phyloP scores from a whole-genome alignment of 2,888 invertebrate genomes.

The Congeria kusceri region DNA sequence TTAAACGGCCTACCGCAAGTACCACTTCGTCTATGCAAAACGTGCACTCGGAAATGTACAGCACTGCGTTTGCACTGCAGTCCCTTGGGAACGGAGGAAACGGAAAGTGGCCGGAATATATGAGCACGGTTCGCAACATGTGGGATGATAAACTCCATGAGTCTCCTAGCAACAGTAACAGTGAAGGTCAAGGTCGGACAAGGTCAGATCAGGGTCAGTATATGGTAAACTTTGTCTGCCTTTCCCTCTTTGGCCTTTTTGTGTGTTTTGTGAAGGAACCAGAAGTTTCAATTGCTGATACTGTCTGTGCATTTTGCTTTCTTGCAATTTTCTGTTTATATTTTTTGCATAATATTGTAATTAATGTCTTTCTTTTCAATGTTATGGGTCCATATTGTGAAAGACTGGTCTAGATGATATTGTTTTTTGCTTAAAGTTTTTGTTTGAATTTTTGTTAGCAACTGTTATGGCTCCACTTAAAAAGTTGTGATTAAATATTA shows the following conservation, averaged over 20 bases:
- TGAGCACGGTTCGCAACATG: slow-evolving; percentile 81
- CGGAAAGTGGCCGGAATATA: slow-evolving; percentile 74
- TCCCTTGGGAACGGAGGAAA: slow-evolving; percentile 76
- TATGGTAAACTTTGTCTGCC: slow-evolving; percentile 13
- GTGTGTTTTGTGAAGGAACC: no score
- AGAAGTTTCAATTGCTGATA: no score
- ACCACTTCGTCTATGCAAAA: slow-evolving; percentile 53
- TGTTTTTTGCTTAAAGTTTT: no score
- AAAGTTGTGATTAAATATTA: no score
- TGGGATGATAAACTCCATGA: slow-evolving; percentile 78
- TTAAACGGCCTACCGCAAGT: slow-evolving; percentile 53
- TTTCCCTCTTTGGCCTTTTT: neutral
- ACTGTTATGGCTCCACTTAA: no score
- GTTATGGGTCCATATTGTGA: no score
- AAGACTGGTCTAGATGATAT: no score
- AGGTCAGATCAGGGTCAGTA: slow-evolving; percentile 59
- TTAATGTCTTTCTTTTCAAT: no score
- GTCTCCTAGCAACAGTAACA: slow-evolving; percentile 45
- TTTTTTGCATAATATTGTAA: no score
- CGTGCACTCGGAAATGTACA: slow-evolving; percentile 83
- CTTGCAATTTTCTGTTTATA: neutral
- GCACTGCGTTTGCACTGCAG: slow-evolving; percentile 83
- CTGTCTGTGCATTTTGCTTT: slow-evolving; percentile 25
- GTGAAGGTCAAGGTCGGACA: slow-evolving; percentile 62
- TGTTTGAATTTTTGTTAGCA: no score